These are phyloP conservation scores for Monomorium pharaonis DNA, from an alignment of 1,140 invertebrate genomes.

Conservation along the genomic window DNA sequence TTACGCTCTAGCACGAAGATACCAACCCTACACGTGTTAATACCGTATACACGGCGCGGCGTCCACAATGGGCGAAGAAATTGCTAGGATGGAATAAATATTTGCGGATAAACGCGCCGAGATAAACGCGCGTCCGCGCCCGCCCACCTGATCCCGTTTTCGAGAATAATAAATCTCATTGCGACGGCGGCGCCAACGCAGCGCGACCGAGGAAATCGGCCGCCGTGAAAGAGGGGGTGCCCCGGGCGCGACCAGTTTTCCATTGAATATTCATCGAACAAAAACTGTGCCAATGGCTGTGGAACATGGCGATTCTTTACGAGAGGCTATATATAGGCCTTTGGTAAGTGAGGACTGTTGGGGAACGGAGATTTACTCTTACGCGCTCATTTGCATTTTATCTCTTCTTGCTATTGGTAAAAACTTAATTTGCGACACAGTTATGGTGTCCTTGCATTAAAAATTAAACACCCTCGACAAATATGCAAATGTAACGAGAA, in stretches of 20 bases:
- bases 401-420: slow-evolving; percentile 9
- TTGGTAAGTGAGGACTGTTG: slow-evolving; percentile 19
- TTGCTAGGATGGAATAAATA: slow-evolving; percentile 26
- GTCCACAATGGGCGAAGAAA: neutral
- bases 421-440: slow-evolving; percentile 13
- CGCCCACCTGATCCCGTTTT: slow-evolving; percentile 15
- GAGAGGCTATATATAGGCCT: neutral
- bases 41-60: neutral
- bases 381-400: slow-evolving; percentile 21
- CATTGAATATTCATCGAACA: slow-evolving; percentile 48
- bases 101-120: slow-evolving; percentile 40
- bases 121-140: slow-evolving; percentile 30
- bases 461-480: neutral
- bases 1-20: slow-evolving; percentile 5
- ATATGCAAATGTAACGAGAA: neutral
- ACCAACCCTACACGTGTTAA: neutral
- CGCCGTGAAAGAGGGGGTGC: slow-evolving; percentile 3
- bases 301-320: slow-evolving; percentile 14
- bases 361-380: slow-evolving; percentile 1
- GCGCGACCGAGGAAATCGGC: neutral
- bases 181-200: neutral
- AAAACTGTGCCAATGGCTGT: slow-evolving; percentile 49
- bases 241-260: slow-evolving; percentile 4
- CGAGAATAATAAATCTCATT: slow-evolving; percentile 53
- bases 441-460: neutral